Base-by-base conservation (phyloP, 2,113 vertebrate genomes). In the Notarius lentiginosus region DNA sequence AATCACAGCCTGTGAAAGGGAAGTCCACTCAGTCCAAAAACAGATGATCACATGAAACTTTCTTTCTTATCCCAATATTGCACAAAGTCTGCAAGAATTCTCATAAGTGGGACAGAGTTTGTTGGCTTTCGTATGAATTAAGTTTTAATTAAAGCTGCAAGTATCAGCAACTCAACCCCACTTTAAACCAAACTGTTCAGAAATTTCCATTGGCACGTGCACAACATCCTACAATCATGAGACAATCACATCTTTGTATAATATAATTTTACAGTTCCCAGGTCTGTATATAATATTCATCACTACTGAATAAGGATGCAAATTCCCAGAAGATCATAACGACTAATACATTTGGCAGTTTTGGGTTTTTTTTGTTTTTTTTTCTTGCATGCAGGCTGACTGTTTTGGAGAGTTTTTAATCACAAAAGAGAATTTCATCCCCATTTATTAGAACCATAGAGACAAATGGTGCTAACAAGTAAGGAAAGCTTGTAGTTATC, bases 11-110 rank as follows among this genome's bases (percentile, higher is more conserved):
- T 82, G 85, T 70, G 77, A 70, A 89, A 68, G 72, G 79, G 76
- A 86, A 84, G 82, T 88, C 87, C 77, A 80, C 75, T 83, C 66
- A 63, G 82, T 68, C 85, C 79, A 86, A 61, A 86, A 86, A 72
- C 85, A 82, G 22, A 86, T 86, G 85, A 79, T 56, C 49, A 17
- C 49, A 86, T 83, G 63, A 83, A 49, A 66, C 81, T 51, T 51
- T 83, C 81, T 83, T 51, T 53, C 49, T 83, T 17, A 83, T 41
- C 83, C 76, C 75, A 24, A 55, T 84, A 63, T 20, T 79, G n/a
- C 76, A 79, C 55, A 58, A 5, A 47, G 56, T 61, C 56, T 81
- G 79, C 10, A 24, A 58, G 56, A 61, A 14, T 61, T 61, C 68
- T 80, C 56, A 75, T 66, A 68, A 60, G 72, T 81, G 79, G 70